These are phyloP conservation scores for Sitta carolinensis DNA, from an alignment of 2,797 vertebrate genomes.

Conservation along the genomic window DNA sequence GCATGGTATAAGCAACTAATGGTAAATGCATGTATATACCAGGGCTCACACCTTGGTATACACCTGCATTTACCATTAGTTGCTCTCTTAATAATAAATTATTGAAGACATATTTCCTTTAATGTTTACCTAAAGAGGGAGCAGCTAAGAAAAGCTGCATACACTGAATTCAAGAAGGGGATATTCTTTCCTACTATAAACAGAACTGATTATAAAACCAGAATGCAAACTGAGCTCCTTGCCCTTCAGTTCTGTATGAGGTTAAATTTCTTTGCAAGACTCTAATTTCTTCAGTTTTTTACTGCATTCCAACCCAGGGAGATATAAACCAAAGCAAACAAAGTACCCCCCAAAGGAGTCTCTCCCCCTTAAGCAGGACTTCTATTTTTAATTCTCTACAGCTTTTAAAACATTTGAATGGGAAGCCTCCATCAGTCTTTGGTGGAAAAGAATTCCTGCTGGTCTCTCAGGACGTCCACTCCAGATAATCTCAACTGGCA, in stretches of 20 bases:
- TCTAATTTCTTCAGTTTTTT: slow-evolving; percentile 66
- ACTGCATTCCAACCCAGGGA: slow-evolving; percentile 68
- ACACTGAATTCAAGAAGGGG: slow-evolving; percentile 65
- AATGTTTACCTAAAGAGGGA: slow-evolving; percentile 68
- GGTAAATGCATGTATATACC: neutral
- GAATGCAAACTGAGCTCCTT: slow-evolving; percentile 61
- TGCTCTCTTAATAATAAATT: slow-evolving; percentile 49
- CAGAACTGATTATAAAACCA: slow-evolving; percentile 78
- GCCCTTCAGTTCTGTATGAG: slow-evolving; percentile 60
- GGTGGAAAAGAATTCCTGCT: slow-evolving; percentile 58
- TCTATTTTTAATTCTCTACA: slow-evolving; percentile 77
- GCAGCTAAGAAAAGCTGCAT: slow-evolving; percentile 56
- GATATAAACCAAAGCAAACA: slow-evolving; percentile 78
- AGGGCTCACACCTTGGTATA: neutral
- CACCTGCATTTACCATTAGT: slow-evolving; percentile 71
- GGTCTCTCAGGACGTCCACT: slow-evolving; percentile 62
- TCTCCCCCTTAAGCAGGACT: slow-evolving; percentile 51
- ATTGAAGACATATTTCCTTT: slow-evolving; percentile 44
- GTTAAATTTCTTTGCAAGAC: slow-evolving; percentile 51
- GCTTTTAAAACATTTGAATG: slow-evolving; percentile 75
- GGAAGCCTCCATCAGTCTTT: slow-evolving; percentile 64
- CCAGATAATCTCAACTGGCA: slow-evolving; percentile 69
- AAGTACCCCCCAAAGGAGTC: slow-evolving; percentile 71
- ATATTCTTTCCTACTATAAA: slow-evolving; percentile 75
- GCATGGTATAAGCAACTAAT: neutral